Percentiles rank a stretch among this genome's conserved stretches.
phyloP scores from a whole-genome alignment of 2,888 invertebrate genomes.

The Julus scandinavius region DNA sequence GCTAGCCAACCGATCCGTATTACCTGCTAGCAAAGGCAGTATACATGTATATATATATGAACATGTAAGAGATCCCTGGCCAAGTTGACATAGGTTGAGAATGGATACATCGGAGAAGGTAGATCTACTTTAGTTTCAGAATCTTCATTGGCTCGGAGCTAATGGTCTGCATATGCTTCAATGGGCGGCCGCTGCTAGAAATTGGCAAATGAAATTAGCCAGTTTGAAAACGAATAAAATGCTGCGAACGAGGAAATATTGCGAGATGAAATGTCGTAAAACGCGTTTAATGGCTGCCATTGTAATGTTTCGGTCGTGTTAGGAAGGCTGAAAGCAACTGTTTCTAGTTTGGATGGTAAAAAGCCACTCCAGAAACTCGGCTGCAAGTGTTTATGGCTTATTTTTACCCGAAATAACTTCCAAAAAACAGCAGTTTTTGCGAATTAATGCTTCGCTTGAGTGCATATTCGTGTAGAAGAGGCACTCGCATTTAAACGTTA shows the following conservation, averaged over 20 bases:
- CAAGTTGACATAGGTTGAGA: neutral
- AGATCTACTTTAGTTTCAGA: neutral
- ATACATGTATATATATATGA: neutral
- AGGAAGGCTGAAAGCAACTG: neutral
- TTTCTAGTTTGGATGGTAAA: neutral
- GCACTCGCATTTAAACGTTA: neutral
- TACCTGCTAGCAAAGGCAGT: neutral
- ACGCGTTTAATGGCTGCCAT: neutral
- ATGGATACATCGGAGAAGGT: neutral
- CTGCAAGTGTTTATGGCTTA: neutral
- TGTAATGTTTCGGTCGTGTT: neutral
- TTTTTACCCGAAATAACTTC: neutral
- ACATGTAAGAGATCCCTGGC: neutral
- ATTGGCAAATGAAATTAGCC: constrained; percentile 25
- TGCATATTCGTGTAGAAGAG: constrained; percentile 2
- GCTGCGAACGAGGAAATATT: constrained; percentile 15
- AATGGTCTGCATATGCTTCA: neutral
- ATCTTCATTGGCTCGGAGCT: neutral
- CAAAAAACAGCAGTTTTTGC: neutral
- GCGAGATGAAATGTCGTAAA: constrained; percentile 34
- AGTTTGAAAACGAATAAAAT: constrained; percentile 17
- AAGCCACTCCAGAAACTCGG: neutral
- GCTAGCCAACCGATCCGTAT: neutral
- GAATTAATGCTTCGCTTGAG: neutral
- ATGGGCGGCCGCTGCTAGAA: neutral